These are phyloP conservation scores for Lysiphlebus fabarum DNA, from an alignment of 1,140 invertebrate species.

Conservation along the genomic window DNA sequence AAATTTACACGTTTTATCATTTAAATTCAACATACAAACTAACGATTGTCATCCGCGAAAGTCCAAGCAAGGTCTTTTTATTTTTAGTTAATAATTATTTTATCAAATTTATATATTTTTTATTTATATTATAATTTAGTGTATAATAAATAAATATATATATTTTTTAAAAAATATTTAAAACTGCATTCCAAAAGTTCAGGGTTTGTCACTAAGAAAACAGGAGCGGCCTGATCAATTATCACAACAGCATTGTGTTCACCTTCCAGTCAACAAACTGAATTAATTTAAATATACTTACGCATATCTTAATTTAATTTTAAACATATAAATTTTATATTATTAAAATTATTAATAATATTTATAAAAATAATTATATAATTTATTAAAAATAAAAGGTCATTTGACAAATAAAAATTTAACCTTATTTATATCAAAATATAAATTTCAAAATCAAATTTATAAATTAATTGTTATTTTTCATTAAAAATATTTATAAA, in stretches of 20 bases:
- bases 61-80: slow-evolving; percentile 37
- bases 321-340: too few species aligned
- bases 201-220: slow-evolving; percentile 11
- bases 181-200: slow-evolving; percentile 17
- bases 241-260: neutral
- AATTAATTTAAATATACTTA: too few species aligned
- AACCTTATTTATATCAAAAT: too few species aligned
- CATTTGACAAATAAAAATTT: too few species aligned
- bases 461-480: too few species aligned
- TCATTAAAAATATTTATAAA: neutral
- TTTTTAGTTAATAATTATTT: neutral
- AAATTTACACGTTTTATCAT: slow-evolving; percentile 22
- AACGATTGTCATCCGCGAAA: slow-evolving; percentile 35
- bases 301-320: too few species aligned
- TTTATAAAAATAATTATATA: too few species aligned
- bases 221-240: neutral
- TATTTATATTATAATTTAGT: too few species aligned
- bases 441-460: too few species aligned
- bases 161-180: neutral
- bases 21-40: slow-evolving; percentile 35
- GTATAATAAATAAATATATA: too few species aligned
- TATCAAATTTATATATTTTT: neutral
- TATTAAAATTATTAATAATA: too few species aligned
- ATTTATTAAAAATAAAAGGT: too few species aligned
- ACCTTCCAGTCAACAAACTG: neutral